Base-by-base conservation (phyloP, 2,797 vertebrate genomes). In the Pogoniulus pusillus region DNA sequence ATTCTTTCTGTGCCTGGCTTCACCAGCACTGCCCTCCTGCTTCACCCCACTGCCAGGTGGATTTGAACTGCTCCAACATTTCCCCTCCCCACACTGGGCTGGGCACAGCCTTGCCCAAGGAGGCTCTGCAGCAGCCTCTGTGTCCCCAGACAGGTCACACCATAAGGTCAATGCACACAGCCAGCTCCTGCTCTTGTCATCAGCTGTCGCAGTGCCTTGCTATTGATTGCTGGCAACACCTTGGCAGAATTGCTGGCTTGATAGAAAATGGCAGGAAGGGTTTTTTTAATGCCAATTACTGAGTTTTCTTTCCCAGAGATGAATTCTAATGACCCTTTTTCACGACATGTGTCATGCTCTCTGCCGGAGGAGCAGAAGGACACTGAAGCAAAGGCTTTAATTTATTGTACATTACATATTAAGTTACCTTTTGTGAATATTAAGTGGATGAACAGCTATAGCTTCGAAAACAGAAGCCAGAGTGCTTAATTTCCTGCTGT, bases 381-480 rank as follows among this genome's bases (percentile, higher is more conserved):
- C 37, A 37, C 23, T 11, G 75, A 91, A 93, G 88, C 59, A 79
- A 93, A 82, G 69, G 71, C 49, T 94, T 73, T 91, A 60, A 80
- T 94, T 82, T 70, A 76, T 63, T 34, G 34, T 34, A n/a, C 41
- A 5, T 79, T 71, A 57, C 65, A 9, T 79, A 82, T 55, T 89
- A 63, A 91, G 82, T 81, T 66, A 83, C 87, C 55, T 82, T 80
- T 75, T 79, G 60, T 59, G 82, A 89, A 83, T 91, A 75, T 85
- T 83, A 91, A 91, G 66, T 26, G 37, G 43, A 23, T 35, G 68
- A 82, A 45, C 82, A 84, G 62, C 49, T 45, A 37, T 3, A 72
- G 81, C 62, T 93, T 85, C 57, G 89, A 81, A 95, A 94, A 85
- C 66, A 89, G 37, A 75, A 58, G 45, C 58, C 73, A 30, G 59